A percentile compares a stretch with the other conserved stretches of the same genome.
Evolutionary conservation across 2,888 invertebrate species (phyloP).

Genomic region (Apodemia zela): DNA sequence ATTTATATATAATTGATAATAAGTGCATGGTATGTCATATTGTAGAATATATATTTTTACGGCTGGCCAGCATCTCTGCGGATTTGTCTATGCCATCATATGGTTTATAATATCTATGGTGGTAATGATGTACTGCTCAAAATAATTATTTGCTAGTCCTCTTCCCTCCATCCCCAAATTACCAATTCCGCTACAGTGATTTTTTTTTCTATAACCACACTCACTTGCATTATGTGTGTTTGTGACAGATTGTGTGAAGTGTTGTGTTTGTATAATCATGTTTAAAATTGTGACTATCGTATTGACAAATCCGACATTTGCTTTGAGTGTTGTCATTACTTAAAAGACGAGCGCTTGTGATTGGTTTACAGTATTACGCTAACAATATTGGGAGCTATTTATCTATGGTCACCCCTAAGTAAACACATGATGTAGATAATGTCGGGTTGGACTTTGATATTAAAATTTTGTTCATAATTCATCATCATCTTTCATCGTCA

Average conservation of each 20-base stretch:
- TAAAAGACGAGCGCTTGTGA: slow-evolving; percentile 65
- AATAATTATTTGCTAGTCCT: slow-evolving; percentile 24
- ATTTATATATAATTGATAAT: no score
- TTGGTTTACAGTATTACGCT: slow-evolving; percentile 76
- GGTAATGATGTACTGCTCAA: slow-evolving; percentile 37
- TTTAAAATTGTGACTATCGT: slow-evolving; percentile 26
- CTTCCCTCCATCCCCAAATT: slow-evolving; percentile 20
- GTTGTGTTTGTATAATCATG: slow-evolving; percentile 31
- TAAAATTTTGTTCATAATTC: slow-evolving; percentile 44
- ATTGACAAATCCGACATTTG: slow-evolving; percentile 70
- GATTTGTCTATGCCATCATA: slow-evolving; percentile 51
- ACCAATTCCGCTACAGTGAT: slow-evolving; percentile 69
- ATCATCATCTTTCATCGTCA: slow-evolving; percentile 30
- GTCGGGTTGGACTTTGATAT: slow-evolving; percentile 66
- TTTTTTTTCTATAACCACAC: slow-evolving; percentile 68
- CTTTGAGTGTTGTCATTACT: slow-evolving; percentile 70
- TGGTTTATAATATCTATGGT: slow-evolving; percentile 57
- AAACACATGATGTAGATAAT: slow-evolving; percentile 48
- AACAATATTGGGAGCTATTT: slow-evolving; percentile 45
- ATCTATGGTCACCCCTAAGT: slow-evolving; percentile 24
- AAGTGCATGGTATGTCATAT: no score
- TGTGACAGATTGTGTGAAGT: slow-evolving; percentile 28
- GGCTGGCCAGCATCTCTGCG: slow-evolving; percentile 36
- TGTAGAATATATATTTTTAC: neutral
- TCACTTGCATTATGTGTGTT: slow-evolving; percentile 73